Conservation (phyloP, 2,888 invertebrate genomes). For the Slavum lentiscoides region DNA sequence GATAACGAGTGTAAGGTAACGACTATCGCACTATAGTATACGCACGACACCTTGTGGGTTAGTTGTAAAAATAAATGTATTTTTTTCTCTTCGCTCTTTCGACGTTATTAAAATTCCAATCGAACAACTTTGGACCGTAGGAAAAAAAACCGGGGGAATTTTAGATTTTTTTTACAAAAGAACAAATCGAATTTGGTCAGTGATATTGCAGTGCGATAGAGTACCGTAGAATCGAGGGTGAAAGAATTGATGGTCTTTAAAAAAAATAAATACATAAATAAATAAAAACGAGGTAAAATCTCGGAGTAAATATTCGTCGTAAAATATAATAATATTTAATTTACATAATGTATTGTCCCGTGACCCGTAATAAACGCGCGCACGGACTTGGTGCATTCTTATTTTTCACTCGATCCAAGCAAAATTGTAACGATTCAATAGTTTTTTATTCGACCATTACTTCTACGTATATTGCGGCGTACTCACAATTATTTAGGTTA, state of each 20-base stretch:
- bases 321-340: not conserved
- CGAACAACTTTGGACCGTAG: not conserved
- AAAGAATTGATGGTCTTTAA: not conserved
- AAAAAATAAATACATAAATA: not conserved
- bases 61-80: not conserved
- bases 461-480: no score
- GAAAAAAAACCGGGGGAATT: not conserved
- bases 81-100: not conserved
- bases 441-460: no score
- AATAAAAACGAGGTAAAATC: not conserved
- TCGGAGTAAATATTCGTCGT: not conserved
- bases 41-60: not conserved
- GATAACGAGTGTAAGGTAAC: not conserved
- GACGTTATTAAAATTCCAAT: slow-evolving; percentile 1
- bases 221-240: not conserved
- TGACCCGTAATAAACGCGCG: no score
- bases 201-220: no score
- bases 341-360: no score
- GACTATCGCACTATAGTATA: not conserved
- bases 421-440: no score
- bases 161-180: not conserved
- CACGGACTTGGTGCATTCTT: no score
- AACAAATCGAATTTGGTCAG: not conserved
- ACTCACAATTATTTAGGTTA: no score
- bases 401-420: no score